These are phyloP conservation scores for Avahi laniger DNA, from an alignment of 2,797 vertebrate genomes.

Conservation along the genomic window DNA sequence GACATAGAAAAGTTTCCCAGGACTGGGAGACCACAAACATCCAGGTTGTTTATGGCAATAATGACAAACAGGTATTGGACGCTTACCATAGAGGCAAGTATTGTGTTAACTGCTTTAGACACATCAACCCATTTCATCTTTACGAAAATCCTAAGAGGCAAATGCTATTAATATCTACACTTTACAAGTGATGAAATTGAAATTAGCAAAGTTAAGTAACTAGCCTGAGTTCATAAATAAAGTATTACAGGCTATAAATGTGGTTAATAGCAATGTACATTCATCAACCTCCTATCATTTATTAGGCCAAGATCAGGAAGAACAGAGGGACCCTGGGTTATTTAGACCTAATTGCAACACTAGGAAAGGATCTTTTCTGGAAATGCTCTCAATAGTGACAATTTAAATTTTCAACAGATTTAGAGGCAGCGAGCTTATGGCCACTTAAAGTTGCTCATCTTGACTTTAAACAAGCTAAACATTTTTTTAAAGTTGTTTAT, in stretches of 20 bases:
- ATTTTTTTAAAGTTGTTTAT: background rate
- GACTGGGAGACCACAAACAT: conserved; percentile 13
- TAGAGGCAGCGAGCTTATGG: background rate
- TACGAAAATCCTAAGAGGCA: background rate
- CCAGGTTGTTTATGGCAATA: conserved; percentile 22
- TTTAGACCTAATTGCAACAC: background rate
- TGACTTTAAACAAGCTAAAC: conserved; percentile 1
- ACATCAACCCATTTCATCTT: background rate
- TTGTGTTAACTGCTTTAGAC: background rate
- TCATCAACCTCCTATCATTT: background rate
- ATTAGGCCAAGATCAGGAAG: background rate
- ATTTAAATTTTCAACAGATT: background rate
- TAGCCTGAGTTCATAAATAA: background rate
- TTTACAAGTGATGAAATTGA: background rate
- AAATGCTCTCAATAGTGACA: background rate
- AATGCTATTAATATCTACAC: background rate
- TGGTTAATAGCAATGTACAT: background rate
- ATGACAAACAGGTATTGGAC: background rate
- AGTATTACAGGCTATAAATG: background rate
- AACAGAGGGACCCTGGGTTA: background rate
- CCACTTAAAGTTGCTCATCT: background rate
- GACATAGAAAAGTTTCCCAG: conserved; percentile 24
- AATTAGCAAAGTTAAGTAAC: background rate
- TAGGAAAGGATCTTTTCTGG: background rate
- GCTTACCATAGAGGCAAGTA: background rate